Evolutionary conservation across 2,113 vertebrate genomes (phyloP).

Genomic region (Jacana jacana): DNA sequence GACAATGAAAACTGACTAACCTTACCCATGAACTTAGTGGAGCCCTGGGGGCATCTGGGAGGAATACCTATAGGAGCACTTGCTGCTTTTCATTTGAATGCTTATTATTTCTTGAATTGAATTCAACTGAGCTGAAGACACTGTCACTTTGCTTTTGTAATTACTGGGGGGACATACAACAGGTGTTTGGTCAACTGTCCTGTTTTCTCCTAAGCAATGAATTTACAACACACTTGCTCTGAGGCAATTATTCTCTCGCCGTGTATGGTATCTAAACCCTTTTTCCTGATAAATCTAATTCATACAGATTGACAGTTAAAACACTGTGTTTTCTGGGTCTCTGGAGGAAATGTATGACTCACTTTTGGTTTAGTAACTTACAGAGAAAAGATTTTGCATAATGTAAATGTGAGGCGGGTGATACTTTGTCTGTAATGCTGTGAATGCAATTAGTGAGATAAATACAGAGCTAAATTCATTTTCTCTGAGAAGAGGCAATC

Average conservation of each 20-base stretch:
- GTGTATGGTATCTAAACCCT: slow-evolving; percentile 37
- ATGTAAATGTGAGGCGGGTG: slow-evolving; percentile 58
- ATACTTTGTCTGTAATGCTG: slow-evolving; percentile 51
- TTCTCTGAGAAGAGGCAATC: slow-evolving; percentile 64
- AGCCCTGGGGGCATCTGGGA: neutral
- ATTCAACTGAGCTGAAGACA: neutral
- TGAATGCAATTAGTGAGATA: slow-evolving; percentile 71
- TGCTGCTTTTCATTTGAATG: neutral
- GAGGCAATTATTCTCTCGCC: slow-evolving; percentile 35
- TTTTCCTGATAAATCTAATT: slow-evolving; percentile 61
- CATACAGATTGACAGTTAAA: slow-evolving; percentile 52
- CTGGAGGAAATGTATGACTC: slow-evolving; percentile 25
- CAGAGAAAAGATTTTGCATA: slow-evolving; percentile 63
- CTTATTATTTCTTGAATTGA: neutral
- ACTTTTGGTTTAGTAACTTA: slow-evolving; percentile 51
- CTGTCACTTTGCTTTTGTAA: neutral
- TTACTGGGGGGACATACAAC: neutral
- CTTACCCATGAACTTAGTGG: neutral
- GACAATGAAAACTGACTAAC: neutral
- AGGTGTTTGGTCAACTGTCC: slow-evolving; percentile 42
- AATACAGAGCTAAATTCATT: slow-evolving; percentile 67
- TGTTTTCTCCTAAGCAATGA: slow-evolving; percentile 38
- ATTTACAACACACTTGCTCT: slow-evolving; percentile 42
- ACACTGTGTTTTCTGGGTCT: slow-evolving; percentile 39
- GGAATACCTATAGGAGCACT: neutral